Conservation (phyloP, 1,140 invertebrate species). For the Gryllus bimaculatus region DNA sequence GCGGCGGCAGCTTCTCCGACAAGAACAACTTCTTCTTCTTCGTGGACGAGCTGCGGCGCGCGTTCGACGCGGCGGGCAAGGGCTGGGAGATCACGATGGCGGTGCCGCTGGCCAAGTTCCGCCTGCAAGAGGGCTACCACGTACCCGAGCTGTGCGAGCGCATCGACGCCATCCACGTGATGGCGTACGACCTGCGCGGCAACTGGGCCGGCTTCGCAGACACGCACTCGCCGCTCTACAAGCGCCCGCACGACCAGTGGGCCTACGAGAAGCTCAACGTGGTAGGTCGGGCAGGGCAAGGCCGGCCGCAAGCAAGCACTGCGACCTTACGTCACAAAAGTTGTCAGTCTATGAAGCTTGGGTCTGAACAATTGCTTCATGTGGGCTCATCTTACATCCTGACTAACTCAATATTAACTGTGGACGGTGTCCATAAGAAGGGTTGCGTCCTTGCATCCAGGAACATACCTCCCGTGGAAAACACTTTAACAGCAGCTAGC, state of each 20-base stretch:
- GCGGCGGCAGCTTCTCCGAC: slow-evolving; percentile 73
- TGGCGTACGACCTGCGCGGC: slow-evolving; percentile 85
- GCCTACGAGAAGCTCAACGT: slow-evolving; percentile 81
- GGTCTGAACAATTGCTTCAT: no score
- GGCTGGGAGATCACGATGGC: slow-evolving; percentile 83
- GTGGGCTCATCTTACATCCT: no score
- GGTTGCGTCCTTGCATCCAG: no score
- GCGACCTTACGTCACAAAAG: no score
- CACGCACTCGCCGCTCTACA: slow-evolving; percentile 74
- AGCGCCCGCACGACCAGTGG: slow-evolving; percentile 73
- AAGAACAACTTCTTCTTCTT: slow-evolving; percentile 76
- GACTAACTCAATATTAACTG: no score
- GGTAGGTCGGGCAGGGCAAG: slow-evolving; percentile 42
- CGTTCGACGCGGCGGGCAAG: slow-evolving; percentile 60
- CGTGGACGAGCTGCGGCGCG: slow-evolving; percentile 67
- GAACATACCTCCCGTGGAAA: no score
- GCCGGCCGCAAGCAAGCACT: no score
- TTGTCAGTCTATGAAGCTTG: no score
- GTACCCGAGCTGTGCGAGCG: slow-evolving; percentile 79
- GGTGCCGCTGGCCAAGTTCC: slow-evolving; percentile 62
- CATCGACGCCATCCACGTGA: slow-evolving; percentile 75
- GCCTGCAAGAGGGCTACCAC: slow-evolving; percentile 77
- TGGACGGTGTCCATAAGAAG: no score
- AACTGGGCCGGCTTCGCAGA: slow-evolving; percentile 88
- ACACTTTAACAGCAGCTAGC: no score